These are phyloP conservation scores for Protodeltote pygarga DNA, from an alignment of 2,888 invertebrate genomes.

Conservation along the genomic window DNA sequence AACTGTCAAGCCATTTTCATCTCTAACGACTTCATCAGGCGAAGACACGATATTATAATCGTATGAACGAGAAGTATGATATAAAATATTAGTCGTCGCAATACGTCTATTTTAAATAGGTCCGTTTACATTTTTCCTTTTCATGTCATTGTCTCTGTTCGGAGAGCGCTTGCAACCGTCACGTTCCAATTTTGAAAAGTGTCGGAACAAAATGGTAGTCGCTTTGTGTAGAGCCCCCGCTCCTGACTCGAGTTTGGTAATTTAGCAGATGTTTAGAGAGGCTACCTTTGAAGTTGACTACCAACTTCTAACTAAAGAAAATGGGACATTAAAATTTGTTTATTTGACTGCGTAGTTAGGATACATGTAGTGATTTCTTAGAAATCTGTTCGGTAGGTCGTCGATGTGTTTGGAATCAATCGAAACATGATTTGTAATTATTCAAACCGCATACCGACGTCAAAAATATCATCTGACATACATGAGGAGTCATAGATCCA, in stretches of 20 bases:
- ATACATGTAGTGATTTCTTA: slow-evolving; percentile 45
- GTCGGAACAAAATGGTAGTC: slow-evolving; percentile 86
- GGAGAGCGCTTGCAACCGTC: slow-evolving; percentile 86
- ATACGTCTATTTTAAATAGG: slow-evolving; percentile 83
- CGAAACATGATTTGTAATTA: slow-evolving; percentile 81
- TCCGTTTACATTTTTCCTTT: slow-evolving; percentile 87
- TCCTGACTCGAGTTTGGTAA: slow-evolving; percentile 75
- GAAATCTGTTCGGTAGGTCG: slow-evolving; percentile 45
- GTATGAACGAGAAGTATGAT: slow-evolving; percentile 59
- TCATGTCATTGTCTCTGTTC: slow-evolving; percentile 86
- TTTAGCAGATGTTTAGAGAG: slow-evolving; percentile 78
- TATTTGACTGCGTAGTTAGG: slow-evolving; percentile 32
- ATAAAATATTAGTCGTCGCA: slow-evolving; percentile 76
- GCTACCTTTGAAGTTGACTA: slow-evolving; percentile 72
- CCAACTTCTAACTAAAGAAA: slow-evolving; percentile 53
- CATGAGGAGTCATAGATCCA: slow-evolving; percentile 81
- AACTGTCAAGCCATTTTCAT: slow-evolving; percentile 59
- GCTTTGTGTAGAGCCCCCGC: slow-evolving; percentile 79
- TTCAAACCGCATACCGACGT: slow-evolving; percentile 82
- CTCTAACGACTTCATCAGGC: slow-evolving; percentile 46
- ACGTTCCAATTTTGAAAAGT: slow-evolving; percentile 87
- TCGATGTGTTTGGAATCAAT: slow-evolving; percentile 51
- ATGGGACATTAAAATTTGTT: slow-evolving; percentile 53
- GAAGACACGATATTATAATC: slow-evolving; percentile 50
- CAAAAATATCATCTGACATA: slow-evolving; percentile 76